Conservation (phyloP, 1,140 invertebrate species). For the Lethocerus indicus region DNA sequence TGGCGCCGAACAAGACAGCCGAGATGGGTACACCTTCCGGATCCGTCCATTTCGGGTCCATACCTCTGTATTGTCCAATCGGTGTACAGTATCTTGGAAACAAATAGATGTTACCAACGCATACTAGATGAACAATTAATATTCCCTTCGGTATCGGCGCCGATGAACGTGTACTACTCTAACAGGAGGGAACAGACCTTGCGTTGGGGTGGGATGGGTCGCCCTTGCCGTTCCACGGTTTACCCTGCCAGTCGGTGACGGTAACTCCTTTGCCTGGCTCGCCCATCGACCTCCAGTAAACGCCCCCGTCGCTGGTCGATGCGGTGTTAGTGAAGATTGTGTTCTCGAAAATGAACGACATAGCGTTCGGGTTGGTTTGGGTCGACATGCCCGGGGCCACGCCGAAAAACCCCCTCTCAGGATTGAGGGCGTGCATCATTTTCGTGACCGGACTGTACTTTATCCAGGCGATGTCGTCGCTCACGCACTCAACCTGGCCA, state of each 20-base stretch:
- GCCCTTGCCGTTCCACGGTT: conserved; percentile 55
- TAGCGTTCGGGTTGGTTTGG: conserved; percentile 91
- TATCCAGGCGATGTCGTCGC: conserved; percentile 96
- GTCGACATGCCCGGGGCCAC: conserved; percentile 88
- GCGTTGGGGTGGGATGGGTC: conserved; percentile 89
- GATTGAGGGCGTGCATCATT: conserved; percentile 88
- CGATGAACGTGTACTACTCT: too few relatives aligned
- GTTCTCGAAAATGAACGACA: conserved; percentile 84
- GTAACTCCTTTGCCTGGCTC: conserved; percentile 32
- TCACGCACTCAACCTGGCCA: conserved; percentile 81
- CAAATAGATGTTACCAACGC: too few relatives aligned
- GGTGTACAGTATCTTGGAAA: conserved; percentile 89
- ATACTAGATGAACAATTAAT: too few relatives aligned
- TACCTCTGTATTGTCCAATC: conserved; percentile 84
- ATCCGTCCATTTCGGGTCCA: conserved; percentile 74
- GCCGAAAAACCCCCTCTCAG: conserved; percentile 98
- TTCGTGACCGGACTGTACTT: conserved; percentile 75
- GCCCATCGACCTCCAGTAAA: conserved; percentile 96
- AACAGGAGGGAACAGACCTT: too few relatives aligned
- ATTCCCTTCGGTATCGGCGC: too few relatives aligned
- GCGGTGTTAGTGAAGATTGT: conserved; percentile 98
- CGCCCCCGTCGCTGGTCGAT: conserved; percentile 84
- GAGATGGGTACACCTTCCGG: conserved; percentile 85
- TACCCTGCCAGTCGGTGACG: conserved; percentile 74
- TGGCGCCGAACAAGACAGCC: conserved; percentile 91